Conservation (phyloP, 2,888 invertebrate species). For the Andrena flavipes region DNA sequence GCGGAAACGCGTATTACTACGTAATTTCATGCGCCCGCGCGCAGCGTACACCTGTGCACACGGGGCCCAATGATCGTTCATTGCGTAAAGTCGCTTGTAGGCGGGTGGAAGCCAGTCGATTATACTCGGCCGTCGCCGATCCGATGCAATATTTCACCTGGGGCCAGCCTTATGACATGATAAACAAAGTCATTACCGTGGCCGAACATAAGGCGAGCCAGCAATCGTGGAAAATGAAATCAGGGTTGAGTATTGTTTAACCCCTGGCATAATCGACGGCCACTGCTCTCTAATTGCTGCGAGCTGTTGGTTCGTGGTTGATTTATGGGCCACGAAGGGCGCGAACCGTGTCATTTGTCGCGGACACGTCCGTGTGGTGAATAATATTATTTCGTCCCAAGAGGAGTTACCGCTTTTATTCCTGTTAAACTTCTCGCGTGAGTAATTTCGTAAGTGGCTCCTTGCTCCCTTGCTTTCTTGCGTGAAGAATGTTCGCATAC, state of each 20-base stretch:
- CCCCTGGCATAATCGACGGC: slow-evolving; percentile 33
- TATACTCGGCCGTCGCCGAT: slow-evolving; percentile 59
- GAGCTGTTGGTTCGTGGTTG: slow-evolving; percentile 27
- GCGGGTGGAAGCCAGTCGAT: slow-evolving; percentile 62
- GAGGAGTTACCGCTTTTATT: background rate
- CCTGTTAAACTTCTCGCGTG: too few species aligned
- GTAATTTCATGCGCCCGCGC: slow-evolving; percentile 60
- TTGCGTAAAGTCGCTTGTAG: slow-evolving; percentile 74
- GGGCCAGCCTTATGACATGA: slow-evolving; percentile 74
- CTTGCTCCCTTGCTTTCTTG: too few species aligned
- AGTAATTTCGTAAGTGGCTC: too few species aligned
- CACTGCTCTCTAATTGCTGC: slow-evolving; percentile 19
- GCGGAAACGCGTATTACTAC: slow-evolving; percentile 61
- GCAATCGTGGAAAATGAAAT: slow-evolving; percentile 70
- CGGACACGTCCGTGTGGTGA: slow-evolving; percentile 1
- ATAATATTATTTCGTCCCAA: background rate
- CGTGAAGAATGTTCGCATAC: too few species aligned
- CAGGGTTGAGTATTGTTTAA: slow-evolving; percentile 75
- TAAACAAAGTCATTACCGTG: slow-evolving; percentile 82
- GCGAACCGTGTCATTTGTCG: slow-evolving; percentile 31
- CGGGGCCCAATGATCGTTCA: slow-evolving; percentile 65
- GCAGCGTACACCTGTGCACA: slow-evolving; percentile 46
- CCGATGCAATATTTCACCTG: slow-evolving; percentile 78
- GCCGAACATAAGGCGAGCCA: slow-evolving; percentile 70
- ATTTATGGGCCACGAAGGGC: slow-evolving; percentile 42